These are phyloP conservation scores for Helleia helle DNA, from an alignment of 2,888 invertebrate genomes.

Conservation along the genomic window DNA sequence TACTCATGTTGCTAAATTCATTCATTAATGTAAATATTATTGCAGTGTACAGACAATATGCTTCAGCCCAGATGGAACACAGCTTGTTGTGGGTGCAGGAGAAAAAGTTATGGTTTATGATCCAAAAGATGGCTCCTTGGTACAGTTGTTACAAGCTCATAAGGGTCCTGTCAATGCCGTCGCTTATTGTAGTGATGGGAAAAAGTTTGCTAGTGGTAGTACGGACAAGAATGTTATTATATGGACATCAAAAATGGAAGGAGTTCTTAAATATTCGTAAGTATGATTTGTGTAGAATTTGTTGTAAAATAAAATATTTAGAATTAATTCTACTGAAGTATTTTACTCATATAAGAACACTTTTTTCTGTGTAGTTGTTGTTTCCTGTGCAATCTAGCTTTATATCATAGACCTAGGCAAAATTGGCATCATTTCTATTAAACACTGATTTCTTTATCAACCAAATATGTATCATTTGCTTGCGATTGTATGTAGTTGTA, in stretches of 20 bases:
- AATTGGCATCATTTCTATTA: too few species aligned
- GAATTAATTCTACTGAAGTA: too few species aligned
- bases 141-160: slow-evolving; percentile 96
- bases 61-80: slow-evolving; percentile 95
- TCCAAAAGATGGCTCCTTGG: slow-evolving; percentile 89
- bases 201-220: slow-evolving; percentile 96
- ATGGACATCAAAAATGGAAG: slow-evolving; percentile 97
- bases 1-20: slow-evolving; percentile 2
- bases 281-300: slow-evolving; percentile 31
- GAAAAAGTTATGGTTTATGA: slow-evolving; percentile 96
- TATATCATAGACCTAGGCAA: too few species aligned
- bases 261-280: slow-evolving; percentile 95
- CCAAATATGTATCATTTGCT: too few species aligned
- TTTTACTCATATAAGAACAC: too few species aligned
- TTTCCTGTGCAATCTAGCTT: too few species aligned
- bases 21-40: slow-evolving; percentile 16
- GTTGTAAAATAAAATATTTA: too few species aligned
- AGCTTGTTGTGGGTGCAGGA: slow-evolving; percentile 95
- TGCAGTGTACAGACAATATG: slow-evolving; percentile 93
- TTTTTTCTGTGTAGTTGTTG: too few species aligned
- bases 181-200: slow-evolving; percentile 94
- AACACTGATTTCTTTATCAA: too few species aligned
- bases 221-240: slow-evolving; percentile 98
- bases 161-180: slow-evolving; percentile 95
- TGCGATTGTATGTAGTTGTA: too few species aligned